Percentiles rank a stretch among this genome's conserved stretches.
Conservation (phyloP, 30 jellyfish, hydroid and myxozoan species). For the Phacellophora camtschatica region DNA sequence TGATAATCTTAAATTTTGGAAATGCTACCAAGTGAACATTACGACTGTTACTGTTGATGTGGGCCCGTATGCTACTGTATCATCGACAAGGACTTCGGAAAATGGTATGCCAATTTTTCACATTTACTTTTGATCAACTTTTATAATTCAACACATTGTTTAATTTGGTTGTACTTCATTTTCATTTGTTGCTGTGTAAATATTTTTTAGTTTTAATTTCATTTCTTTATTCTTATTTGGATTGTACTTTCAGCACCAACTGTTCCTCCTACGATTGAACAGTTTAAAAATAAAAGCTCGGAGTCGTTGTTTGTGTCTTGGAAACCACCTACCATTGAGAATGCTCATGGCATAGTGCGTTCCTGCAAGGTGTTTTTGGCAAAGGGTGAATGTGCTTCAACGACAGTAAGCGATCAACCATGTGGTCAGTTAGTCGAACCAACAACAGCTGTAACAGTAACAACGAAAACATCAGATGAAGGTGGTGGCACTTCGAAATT, state of each 20-base stretch:
- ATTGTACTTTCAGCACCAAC: constrained; percentile 79
- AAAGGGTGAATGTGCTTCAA: not conserved
- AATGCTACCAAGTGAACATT: not conserved
- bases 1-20: not conserved
- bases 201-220: too few relatives aligned
- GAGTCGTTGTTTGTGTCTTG: constrained; percentile 23
- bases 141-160: too few relatives aligned
- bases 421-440: not conserved
- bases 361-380: not conserved
- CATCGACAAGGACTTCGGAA: not conserved
- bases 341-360: constrained; percentile 12
- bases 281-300: not conserved
- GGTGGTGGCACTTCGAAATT: not conserved
- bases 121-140: too few relatives aligned
- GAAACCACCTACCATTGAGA: constrained; percentile 19
- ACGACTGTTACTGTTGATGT: constrained; percentile 8
- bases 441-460: not conserved
- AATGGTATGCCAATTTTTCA: constrained; percentile 27
- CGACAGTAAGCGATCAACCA: too few relatives aligned
- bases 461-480: not conserved
- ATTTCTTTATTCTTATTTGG: too few relatives aligned
- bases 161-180: too few relatives aligned
- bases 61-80: not conserved
- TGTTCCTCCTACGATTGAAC: not conserved
- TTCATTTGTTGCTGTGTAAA: too few relatives aligned